Percentiles rank a stretch among this genome's conserved stretches.
Conservation (phyloP, 2,113 vertebrate species). For the Nicator chloris region DNA sequence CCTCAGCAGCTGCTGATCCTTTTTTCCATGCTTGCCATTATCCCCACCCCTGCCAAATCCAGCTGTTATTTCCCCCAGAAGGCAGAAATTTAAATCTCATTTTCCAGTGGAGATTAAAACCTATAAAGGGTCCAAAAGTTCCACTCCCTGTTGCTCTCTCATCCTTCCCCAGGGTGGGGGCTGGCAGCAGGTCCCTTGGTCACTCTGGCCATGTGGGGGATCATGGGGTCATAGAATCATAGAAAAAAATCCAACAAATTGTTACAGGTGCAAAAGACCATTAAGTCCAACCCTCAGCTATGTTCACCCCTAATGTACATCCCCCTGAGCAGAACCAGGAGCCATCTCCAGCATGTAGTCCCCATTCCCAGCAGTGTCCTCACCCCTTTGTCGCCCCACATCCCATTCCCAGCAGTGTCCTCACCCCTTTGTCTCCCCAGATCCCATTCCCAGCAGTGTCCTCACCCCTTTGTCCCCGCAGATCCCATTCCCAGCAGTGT, state of each 20-base stretch:
- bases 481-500: background rate
- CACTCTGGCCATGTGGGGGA: background rate
- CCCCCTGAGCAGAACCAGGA: background rate
- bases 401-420: background rate
- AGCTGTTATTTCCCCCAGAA: background rate
- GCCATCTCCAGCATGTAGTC: rapidly evolving
- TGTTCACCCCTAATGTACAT: background rate
- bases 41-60: background rate
- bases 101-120: background rate
- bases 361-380: background rate
- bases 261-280: background rate
- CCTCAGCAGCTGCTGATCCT: background rate
- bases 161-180: background rate
- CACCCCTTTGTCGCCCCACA: conserved; percentile 63
- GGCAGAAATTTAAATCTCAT: background rate
- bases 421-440: conserved; percentile 50
- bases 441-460: conserved; percentile 55
- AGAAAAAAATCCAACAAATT: background rate
- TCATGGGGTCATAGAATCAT: rapidly evolving
- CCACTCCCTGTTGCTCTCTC: background rate
- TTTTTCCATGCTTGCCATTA: background rate
- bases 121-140: background rate
- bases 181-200: background rate
- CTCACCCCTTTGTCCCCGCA: no score
- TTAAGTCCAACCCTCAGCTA: background rate